These are phyloP conservation scores for Lagorchestes hirsutus DNA, from an alignment of 2,797 vertebrate genomes.

Conservation along the genomic window DNA sequence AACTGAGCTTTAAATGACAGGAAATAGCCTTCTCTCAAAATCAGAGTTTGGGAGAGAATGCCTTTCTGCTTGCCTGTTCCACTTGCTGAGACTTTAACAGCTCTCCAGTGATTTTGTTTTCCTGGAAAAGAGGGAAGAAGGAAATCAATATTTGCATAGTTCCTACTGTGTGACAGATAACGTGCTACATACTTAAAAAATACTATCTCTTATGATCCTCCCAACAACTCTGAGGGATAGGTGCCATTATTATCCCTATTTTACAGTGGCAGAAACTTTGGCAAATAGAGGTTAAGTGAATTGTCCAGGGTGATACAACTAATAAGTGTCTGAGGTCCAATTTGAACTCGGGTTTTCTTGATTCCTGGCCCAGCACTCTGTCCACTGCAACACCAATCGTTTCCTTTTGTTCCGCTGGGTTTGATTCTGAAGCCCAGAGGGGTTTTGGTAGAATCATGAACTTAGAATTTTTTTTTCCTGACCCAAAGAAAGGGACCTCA, in stretches of 20 bases:
- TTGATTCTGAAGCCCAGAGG: background rate
- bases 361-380: background rate
- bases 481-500: background rate
- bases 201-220: background rate
- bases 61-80: background rate
- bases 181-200: background rate
- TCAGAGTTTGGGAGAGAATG: background rate
- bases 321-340: background rate
- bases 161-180: background rate
- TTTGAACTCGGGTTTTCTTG: background rate
- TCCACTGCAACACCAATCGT: background rate
- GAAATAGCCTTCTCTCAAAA: background rate
- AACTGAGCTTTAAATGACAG: slow-evolving; percentile 6
- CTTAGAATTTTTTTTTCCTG: slow-evolving; percentile 22
- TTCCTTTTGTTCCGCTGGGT: background rate
- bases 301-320: background rate
- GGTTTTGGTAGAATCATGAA: fast-evolving
- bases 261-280: background rate
- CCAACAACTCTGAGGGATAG: background rate
- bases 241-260: background rate
- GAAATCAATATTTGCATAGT: background rate
- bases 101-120: background rate
- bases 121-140: background rate
- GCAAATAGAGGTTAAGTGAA: background rate
- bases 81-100: background rate